Conservation (phyloP, 1,140 invertebrate species). For the Drosophila mojavensis region DNA sequence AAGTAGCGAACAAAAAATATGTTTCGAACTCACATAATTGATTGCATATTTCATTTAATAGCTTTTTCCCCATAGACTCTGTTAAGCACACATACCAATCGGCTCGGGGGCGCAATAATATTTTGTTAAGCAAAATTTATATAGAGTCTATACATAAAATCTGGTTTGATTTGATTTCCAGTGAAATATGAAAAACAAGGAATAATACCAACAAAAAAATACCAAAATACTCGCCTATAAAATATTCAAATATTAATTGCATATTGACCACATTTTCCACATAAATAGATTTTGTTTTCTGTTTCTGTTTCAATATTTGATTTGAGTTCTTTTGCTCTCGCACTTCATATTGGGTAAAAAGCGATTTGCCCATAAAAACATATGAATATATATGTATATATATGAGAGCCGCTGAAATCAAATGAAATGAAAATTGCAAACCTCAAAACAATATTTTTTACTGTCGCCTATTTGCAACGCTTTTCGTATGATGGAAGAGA, state of each 20-base stretch:
- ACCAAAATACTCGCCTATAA: neutral
- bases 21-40: conserved; percentile 19
- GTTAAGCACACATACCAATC: neutral
- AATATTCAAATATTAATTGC: conserved; percentile 34
- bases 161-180: conserved; percentile 10
- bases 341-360: conserved; percentile 10
- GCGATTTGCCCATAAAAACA: conserved; percentile 6
- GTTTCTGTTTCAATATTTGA: neutral
- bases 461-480: neutral
- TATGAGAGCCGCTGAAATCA: conserved; percentile 27
- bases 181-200: conserved; percentile 7
- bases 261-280: conserved; percentile 64
- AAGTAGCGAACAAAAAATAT: conserved; percentile 27
- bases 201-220: neutral
- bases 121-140: too few species aligned
- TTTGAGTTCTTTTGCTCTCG: neutral
- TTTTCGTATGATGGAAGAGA: neutral
- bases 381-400: too few species aligned
- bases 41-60: conserved; percentile 59
- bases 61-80: conserved; percentile 35
- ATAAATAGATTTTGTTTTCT: conserved; percentile 31
- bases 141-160: neutral
- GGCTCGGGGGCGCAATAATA: too few species aligned
- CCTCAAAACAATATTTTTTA: conserved; percentile 70
- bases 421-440: conserved; percentile 66